Conservation (phyloP, 2,888 invertebrate species). For the Dorcus parallelipipedus region DNA sequence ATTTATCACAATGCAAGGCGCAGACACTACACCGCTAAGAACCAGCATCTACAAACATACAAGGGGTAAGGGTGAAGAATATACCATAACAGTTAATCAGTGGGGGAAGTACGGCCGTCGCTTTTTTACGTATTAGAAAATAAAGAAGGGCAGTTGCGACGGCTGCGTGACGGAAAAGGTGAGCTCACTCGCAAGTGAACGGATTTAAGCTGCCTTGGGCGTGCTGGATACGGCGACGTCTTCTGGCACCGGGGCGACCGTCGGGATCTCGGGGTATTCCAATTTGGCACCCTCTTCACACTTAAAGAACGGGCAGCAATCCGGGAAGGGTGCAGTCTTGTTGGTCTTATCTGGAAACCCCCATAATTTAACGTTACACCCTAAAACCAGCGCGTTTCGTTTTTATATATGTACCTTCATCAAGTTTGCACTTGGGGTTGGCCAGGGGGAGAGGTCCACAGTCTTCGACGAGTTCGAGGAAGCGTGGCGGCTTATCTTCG, state of each 20-base stretch:
- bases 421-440: slow-evolving; percentile 85
- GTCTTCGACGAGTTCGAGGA: slow-evolving; percentile 82
- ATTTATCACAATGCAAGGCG: slow-evolving; percentile 5
- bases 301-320: slow-evolving; percentile 80
- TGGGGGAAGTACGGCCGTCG: no score
- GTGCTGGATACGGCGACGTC: slow-evolving; percentile 22
- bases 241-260: slow-evolving; percentile 46
- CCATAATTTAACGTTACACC: not conserved
- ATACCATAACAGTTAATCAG: no score
- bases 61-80: no score
- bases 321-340: slow-evolving; percentile 84
- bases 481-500: slow-evolving; percentile 70
- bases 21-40: not conserved
- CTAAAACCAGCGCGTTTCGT: not conserved
- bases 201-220: slow-evolving; percentile 14
- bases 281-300: slow-evolving; percentile 82
- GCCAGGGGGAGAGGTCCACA: slow-evolving; percentile 85
- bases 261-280: slow-evolving; percentile 80
- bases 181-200: not conserved
- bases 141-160: no score
- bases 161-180: not conserved
- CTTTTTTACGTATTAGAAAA: no score
- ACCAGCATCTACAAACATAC: no score
- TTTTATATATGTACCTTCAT: slow-evolving; percentile 47
- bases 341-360: slow-evolving; percentile 72